Percentiles rank a stretch among this genome's conserved stretches.
These are phyloP conservation scores for Leuciscus idus DNA, from an alignment of 2,113 vertebrate genomes.

Conservation along the genomic window DNA sequence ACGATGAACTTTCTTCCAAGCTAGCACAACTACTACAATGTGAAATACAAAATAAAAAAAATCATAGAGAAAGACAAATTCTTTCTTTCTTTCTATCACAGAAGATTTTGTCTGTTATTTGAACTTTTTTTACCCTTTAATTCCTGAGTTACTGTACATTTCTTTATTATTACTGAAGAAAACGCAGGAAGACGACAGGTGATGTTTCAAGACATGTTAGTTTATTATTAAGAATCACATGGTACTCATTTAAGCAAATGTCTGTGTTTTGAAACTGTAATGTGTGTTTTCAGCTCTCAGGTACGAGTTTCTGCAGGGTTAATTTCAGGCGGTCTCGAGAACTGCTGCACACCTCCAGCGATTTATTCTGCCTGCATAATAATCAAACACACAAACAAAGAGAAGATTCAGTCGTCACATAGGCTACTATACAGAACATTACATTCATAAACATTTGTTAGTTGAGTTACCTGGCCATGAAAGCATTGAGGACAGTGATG, in stretches of 20 bases:
- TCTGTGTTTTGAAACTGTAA: neutral
- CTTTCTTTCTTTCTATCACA: too few relatives aligned
- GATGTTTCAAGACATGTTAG: neutral
- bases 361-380: conserved; percentile 81
- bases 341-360: conserved; percentile 82
- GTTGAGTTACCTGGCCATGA: conserved; percentile 87
- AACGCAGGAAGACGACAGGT: neutral
- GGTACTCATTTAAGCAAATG: neutral
- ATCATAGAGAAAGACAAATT: too few relatives aligned
- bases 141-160: too few relatives aligned
- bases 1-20: too few relatives aligned
- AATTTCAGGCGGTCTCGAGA: conserved; percentile 85
- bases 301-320: conserved; percentile 73
- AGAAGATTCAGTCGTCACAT: neutral
- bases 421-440: neutral
- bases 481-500: conserved; percentile 84
- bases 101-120: neutral
- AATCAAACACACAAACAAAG: conserved; percentile 22
- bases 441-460: neutral
- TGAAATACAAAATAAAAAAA: too few relatives aligned
- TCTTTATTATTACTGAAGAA: neutral
- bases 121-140: neutral
- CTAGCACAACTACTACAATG: too few relatives aligned
- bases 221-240: neutral
- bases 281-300: conserved; percentile 67